Evolutionary conservation across 2,797 vertebrate genomes (phyloP).

Genomic region (Sardinella longiceps): DNA sequence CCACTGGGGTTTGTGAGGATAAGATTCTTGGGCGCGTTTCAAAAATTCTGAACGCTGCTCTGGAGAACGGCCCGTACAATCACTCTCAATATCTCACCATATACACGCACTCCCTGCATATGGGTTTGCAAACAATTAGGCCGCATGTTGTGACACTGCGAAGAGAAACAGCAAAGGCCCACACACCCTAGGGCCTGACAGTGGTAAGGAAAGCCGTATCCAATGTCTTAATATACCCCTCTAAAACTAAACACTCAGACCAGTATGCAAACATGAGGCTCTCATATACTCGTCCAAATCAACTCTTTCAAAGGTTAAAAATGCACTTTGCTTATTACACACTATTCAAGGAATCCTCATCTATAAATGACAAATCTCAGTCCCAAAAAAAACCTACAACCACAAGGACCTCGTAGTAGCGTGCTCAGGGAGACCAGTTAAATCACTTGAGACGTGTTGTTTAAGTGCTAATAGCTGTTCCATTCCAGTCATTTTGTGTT

Average conservation of each 20-base stretch:
- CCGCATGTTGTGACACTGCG: neutral
- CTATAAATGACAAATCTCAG: neutral
- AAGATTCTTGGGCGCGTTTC: constrained; percentile 16
- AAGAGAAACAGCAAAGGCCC: neutral
- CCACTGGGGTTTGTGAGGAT: constrained; percentile 31
- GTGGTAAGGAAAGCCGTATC: neutral
- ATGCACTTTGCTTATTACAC: neutral
- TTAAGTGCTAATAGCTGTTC: neutral
- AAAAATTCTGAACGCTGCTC: constrained; percentile 21
- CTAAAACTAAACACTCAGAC: neutral
- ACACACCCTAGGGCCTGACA: neutral
- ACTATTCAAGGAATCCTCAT: neutral
- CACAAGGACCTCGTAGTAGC: too few relatives aligned
- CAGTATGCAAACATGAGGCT: neutral
- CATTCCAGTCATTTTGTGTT: neutral
- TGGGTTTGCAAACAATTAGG: neutral
- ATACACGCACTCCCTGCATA: neutral
- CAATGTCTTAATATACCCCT: neutral
- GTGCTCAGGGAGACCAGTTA: neutral
- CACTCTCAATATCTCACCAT: neutral
- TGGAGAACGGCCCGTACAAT: neutral
- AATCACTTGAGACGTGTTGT: neutral
- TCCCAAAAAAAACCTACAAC: too few relatives aligned
- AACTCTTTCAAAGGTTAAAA: neutral
- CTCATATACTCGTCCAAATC: neutral